Evolutionary conservation across 2,797 vertebrate species (phyloP).

Genomic region (Siniperca scherzeri): DNA sequence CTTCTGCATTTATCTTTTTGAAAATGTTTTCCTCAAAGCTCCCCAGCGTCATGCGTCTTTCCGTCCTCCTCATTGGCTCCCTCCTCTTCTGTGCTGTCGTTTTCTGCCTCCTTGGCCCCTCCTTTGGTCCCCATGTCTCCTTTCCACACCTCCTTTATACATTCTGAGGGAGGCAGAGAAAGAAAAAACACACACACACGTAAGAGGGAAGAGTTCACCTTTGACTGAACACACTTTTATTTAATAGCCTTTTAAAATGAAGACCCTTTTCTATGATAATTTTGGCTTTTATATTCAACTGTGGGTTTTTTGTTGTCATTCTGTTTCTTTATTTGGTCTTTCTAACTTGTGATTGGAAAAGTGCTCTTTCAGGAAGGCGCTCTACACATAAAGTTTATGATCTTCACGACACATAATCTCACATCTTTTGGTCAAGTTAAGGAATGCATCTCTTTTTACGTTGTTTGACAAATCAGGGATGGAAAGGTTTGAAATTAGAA

Average conservation of each 20-base stretch:
- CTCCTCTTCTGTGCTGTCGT: constrained; percentile 17
- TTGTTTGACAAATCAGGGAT: too few species aligned
- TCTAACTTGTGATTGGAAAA: background rate
- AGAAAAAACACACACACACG: background rate
- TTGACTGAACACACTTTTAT: background rate
- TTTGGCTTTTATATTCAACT: background rate
- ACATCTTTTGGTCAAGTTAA: too few species aligned
- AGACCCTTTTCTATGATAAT: background rate
- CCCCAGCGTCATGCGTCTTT: constrained; percentile 75
- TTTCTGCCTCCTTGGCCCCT: constrained; percentile 36
- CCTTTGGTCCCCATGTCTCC: constrained; percentile 74
- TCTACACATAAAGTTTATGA: background rate
- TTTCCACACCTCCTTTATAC: constrained; percentile 90
- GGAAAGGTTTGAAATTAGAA: background rate
- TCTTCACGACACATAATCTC: background rate
- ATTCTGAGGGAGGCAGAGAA: constrained; percentile 77
- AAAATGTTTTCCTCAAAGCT: constrained; percentile 72
- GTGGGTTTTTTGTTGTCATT: background rate
- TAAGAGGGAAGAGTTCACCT: background rate
- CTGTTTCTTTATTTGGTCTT: background rate
- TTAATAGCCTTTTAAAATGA: background rate
- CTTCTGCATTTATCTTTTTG: constrained; percentile 1
- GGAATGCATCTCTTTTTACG: too few species aligned
- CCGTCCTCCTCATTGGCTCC: constrained; percentile 9
- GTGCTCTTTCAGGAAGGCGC: background rate